Evolutionary conservation across 2,797 vertebrate genomes (phyloP).

Genomic region (Lutjanus argentimaculatus): DNA sequence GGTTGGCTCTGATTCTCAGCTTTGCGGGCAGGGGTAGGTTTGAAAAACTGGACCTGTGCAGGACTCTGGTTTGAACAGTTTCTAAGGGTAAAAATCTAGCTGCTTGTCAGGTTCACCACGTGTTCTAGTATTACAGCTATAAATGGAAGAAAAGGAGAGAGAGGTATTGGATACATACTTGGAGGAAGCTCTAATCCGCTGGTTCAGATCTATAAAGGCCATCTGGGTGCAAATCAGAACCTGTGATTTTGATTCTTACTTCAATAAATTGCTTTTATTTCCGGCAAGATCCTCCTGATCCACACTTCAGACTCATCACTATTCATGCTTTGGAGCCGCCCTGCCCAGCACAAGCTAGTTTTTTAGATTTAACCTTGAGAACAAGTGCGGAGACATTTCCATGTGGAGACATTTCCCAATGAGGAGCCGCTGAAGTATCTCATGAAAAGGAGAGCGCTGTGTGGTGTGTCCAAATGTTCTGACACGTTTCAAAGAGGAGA

Average conservation of each 20-base stretch:
- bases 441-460: neutral
- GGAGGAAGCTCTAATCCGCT: neutral
- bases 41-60: too few relatives aligned
- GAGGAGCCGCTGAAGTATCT: slow-evolving; percentile 12
- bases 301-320: slow-evolving; percentile 37
- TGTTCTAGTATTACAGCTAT: too few relatives aligned
- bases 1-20: too few relatives aligned
- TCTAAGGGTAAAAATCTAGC: neutral
- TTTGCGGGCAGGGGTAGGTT: too few relatives aligned
- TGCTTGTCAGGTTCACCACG: neutral
- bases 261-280: slow-evolving; percentile 13
- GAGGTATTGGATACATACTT: too few relatives aligned
- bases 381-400: slow-evolving; percentile 27
- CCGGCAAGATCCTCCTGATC: neutral
- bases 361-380: slow-evolving; percentile 58
- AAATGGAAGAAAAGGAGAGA: slow-evolving; percentile 3
- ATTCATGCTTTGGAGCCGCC: slow-evolving; percentile 48
- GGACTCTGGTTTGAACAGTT: neutral
- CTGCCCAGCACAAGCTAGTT: slow-evolving; percentile 26
- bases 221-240: neutral
- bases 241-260: slow-evolving; percentile 8
- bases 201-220: neutral
- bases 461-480: neutral
- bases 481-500: slow-evolving; percentile 17
- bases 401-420: slow-evolving; percentile 17